Evolutionary conservation across 1,140 invertebrate genomes (phyloP).

Genomic region (Drosophila subobscura): DNA sequence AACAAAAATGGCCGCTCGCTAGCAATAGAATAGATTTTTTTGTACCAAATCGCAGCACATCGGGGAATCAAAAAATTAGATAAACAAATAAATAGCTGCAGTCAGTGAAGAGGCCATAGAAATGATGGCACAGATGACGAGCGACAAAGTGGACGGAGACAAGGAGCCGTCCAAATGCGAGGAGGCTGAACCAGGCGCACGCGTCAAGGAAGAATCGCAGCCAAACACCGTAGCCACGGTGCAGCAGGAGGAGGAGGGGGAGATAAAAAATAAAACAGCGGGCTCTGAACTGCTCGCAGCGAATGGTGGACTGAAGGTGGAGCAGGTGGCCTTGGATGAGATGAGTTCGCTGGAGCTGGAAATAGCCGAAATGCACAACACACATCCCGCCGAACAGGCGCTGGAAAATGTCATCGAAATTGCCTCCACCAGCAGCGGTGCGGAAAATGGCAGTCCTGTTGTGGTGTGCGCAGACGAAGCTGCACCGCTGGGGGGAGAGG

Average conservation of each 20-base stretch:
- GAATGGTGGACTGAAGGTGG: constrained; percentile 18
- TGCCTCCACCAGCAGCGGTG: background rate
- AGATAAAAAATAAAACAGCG: constrained; percentile 33
- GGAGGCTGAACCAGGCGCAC: background rate
- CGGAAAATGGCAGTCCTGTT: constrained; percentile 13
- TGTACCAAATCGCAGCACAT: constrained; percentile 4
- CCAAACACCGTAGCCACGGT: constrained; percentile 18
- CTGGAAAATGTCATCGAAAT: constrained; percentile 7
- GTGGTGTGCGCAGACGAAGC: constrained; percentile 15
- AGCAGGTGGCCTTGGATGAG: constrained; percentile 56
- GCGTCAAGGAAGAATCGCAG: constrained; percentile 3
- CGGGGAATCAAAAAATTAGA: background rate
- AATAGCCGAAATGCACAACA: constrained; percentile 76
- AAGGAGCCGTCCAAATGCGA: constrained; percentile 2
- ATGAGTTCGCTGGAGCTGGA: constrained; percentile 72
- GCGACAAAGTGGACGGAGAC: constrained; percentile 9
- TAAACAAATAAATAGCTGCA: background rate
- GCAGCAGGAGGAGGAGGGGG: constrained; percentile 5
- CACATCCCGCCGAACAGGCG: constrained; percentile 17
- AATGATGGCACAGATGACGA: constrained; percentile 48
- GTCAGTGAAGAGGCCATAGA: background rate
- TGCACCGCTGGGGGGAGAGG: background rate
- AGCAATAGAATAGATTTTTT: constrained; percentile 21
- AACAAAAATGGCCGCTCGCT: constrained; percentile 29
- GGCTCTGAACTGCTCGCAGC: constrained; percentile 32